Conservation (phyloP, 2,113 vertebrate species). For the Scomber japonicus region DNA sequence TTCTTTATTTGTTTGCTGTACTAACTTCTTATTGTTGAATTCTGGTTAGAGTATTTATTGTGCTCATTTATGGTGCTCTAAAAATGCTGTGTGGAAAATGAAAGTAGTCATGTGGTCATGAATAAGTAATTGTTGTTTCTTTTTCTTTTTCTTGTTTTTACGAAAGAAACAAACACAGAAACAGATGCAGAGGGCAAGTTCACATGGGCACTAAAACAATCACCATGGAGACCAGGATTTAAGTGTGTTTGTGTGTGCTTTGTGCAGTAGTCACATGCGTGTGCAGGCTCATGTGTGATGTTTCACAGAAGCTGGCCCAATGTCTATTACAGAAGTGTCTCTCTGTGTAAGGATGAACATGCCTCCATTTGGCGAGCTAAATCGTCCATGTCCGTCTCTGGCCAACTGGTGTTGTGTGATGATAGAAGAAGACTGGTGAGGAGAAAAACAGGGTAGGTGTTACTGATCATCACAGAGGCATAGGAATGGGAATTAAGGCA, state of each 20-base stretch:
- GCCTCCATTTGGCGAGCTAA: constrained; percentile 79
- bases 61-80: constrained; percentile 38
- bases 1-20: constrained; percentile 26
- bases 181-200: constrained; percentile 84
- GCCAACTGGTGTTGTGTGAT: constrained; percentile 77
- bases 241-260: constrained; percentile 43
- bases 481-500: constrained; percentile 39
- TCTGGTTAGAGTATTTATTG: constrained; percentile 47
- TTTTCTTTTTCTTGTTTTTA: constrained; percentile 23
- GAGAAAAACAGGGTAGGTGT: constrained; percentile 65
- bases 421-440: constrained; percentile 43
- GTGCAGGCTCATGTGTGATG: constrained; percentile 57
- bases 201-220: constrained; percentile 81
- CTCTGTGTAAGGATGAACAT: constrained; percentile 51
- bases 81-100: constrained; percentile 40
- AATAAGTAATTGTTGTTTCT: constrained; percentile 68
- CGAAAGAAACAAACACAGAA: constrained; percentile 75
- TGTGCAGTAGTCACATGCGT: constrained; percentile 30
- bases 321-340: constrained; percentile 67
- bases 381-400: constrained; percentile 61
- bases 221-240: constrained; percentile 84
- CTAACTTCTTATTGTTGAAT: constrained; percentile 33
- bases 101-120: constrained; percentile 71
- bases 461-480: constrained; percentile 51
- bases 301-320: constrained; percentile 69